Evolutionary conservation across 2,888 invertebrate genomes (phyloP).

Genomic region (Noctua janthina): DNA sequence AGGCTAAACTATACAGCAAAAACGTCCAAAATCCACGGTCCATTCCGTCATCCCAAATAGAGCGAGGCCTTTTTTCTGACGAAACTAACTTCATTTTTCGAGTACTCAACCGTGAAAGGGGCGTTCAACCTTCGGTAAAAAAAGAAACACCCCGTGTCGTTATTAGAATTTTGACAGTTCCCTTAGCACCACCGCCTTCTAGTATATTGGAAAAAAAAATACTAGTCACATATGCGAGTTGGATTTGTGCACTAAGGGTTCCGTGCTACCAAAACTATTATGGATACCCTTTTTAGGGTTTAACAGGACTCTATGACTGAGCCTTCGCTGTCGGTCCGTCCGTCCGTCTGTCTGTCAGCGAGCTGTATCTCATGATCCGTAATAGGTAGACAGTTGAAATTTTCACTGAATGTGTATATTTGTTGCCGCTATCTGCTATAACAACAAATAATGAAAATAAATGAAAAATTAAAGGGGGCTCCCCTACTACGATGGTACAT

Average conservation of each 20-base stretch:
- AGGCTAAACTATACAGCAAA: slow-evolving; percentile 18
- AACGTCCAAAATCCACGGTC: slow-evolving; percentile 22
- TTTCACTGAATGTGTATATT: no score
- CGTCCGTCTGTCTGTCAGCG: no score
- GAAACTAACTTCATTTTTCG: slow-evolving; percentile 66
- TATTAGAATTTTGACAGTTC: slow-evolving; percentile 67
- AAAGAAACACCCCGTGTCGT: slow-evolving; percentile 57
- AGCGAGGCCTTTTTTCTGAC: slow-evolving; percentile 40
- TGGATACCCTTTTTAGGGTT: no score
- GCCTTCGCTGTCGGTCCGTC: no score
- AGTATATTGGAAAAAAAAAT: slow-evolving; percentile 58
- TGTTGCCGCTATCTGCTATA: no score
- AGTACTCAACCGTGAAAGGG: slow-evolving; percentile 62
- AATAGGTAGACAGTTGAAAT: no score
- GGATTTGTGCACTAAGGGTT: not conserved
- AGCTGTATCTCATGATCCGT: no score
- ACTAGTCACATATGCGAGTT: not conserved
- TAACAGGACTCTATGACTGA: no score
- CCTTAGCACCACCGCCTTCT: slow-evolving; percentile 36
- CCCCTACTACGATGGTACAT: no score
- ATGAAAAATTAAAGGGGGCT: no score
- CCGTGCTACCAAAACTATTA: not conserved
- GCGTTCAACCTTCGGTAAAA: slow-evolving; percentile 45
- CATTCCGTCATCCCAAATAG: slow-evolving; percentile 42
- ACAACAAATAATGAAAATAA: no score